phyloP scores from a whole-genome alignment of 1,140 invertebrate genomes.

The Holcopasites calliopsidis region DNA sequence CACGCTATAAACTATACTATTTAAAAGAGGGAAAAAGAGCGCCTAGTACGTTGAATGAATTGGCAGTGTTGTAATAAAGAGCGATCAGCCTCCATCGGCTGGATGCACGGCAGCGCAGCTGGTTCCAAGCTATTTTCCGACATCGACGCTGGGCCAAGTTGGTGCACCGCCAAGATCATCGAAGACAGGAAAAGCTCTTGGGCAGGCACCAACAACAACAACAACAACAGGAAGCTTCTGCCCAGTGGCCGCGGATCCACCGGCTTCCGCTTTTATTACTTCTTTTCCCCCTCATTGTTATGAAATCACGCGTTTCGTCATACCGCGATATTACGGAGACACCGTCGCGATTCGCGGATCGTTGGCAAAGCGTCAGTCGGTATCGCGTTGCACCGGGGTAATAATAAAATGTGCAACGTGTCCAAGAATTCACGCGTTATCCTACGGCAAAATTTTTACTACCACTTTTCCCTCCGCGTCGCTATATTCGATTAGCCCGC shows the following conservation, averaged over 20 bases:
- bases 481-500: not conserved
- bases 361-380: no score
- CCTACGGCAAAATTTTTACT: no score
- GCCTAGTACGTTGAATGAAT: not conserved
- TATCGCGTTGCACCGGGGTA: constrained; percentile 1
- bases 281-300: constrained; percentile 59
- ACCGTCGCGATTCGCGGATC: constrained; percentile 13
- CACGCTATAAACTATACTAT: no score
- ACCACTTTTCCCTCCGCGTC: no score
- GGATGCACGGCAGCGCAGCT: not conserved
- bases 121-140: constrained; percentile 42
- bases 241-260: constrained; percentile 5
- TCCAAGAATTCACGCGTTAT: not conserved
- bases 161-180: constrained; percentile 47
- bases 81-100: constrained; percentile 22
- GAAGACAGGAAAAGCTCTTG: constrained; percentile 56
- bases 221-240: no score
- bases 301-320: constrained; percentile 56
- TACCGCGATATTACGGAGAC: constrained; percentile 46
- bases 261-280: not conserved
- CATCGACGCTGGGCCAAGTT: constrained; percentile 41
- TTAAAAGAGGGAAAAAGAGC: no score
- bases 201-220: constrained; percentile 51
- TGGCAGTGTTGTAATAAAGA: not conserved
- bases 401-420: constrained; percentile 12